Conservation (phyloP, 2,797 vertebrate species). For the Chaenodraco wilsoni region DNA sequence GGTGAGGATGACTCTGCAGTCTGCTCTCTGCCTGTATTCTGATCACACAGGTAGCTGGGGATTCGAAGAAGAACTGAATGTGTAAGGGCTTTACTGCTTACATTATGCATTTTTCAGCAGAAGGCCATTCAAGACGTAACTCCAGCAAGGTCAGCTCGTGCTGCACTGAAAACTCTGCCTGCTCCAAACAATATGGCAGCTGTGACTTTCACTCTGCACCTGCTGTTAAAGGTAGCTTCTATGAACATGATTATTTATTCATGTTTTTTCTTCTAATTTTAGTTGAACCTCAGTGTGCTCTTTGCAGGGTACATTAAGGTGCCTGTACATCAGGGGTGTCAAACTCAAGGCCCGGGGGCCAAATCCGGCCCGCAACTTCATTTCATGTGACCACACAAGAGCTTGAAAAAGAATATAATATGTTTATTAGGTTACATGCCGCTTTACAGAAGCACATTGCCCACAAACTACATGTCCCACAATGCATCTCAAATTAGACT, state of each 20-base stretch:
- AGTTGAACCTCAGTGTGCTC: slow-evolving; percentile 11
- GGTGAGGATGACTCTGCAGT: slow-evolving; percentile 71
- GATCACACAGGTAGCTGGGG: slow-evolving; percentile 41
- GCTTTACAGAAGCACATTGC: no score
- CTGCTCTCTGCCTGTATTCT: slow-evolving; percentile 48
- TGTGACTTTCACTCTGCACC: slow-evolving; percentile 13
- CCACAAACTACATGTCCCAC: no score
- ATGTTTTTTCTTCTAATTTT: slow-evolving; percentile 29
- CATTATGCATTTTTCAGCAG: slow-evolving; percentile 15
- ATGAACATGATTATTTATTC: slow-evolving; percentile 5
- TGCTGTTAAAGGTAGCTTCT: slow-evolving; percentile 7
- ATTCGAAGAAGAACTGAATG: slow-evolving; percentile 24
- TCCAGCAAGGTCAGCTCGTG: slow-evolving; percentile 28
- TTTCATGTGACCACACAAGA: no score
- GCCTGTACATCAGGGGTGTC: neutral
- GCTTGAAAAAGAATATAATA: no score
- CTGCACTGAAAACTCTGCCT: neutral
- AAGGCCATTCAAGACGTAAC: slow-evolving; percentile 36
- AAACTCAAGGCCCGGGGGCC: no score
- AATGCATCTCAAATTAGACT: no score
- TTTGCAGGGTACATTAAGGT: slow-evolving; percentile 33
- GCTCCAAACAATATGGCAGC: neutral
- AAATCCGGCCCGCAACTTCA: no score
- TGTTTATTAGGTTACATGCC: no score
- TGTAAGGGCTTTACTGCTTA: slow-evolving; percentile 29